Evolutionary conservation across 2,797 vertebrate species (phyloP), one percentile per base, ranked within the genome.

Genomic region (Microcaecilia unicolor): DNA sequence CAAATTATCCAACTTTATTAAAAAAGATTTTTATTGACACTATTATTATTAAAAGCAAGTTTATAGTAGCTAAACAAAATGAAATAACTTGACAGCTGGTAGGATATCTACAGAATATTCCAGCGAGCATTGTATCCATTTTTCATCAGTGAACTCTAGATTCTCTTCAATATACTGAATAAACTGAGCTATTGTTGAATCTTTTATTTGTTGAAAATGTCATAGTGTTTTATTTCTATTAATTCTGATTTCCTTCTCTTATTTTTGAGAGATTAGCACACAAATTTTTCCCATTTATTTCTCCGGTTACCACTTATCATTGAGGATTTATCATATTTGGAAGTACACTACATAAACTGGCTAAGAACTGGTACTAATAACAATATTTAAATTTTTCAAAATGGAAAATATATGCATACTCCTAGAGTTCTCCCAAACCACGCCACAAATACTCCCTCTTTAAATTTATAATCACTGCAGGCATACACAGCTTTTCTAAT

Each of bases 31-130:
- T 72, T 68, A 46, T 66, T 70, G 57, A 68, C 66, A 47, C 51
- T 51, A 70, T 72, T 68, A 72, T 72, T 66, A 70, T 70, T 72
- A 70, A 53, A 70, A 70, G 59, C 68, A 52, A 66, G 70, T 72
- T 70, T 66, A 55, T 53, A 51, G 61, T 38, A 67, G 55, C 66
- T 55, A 46, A 44, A 34, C 61, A 61, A 72, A 58, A 42, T 18
- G 2, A 72, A 72, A 70, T 55, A 27, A 70, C 64, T 49, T 66
- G 69, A 72, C 66, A 72, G 46, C 57, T 55, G 35, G 58, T 42
- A 70, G 47, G 59, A 62, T 64, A 66, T 67, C 67, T 72, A 60
- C 68, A 68, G n/a, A n/a, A n/a, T n/a, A 68, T 64, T 72, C 56
- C 55, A 24, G 34, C 48, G 51, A 61, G 72, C 42, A 70, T 61